Evolutionary conservation across 2,888 invertebrate species (phyloP).

Genomic region (Pogonocherus hispidulus): DNA sequence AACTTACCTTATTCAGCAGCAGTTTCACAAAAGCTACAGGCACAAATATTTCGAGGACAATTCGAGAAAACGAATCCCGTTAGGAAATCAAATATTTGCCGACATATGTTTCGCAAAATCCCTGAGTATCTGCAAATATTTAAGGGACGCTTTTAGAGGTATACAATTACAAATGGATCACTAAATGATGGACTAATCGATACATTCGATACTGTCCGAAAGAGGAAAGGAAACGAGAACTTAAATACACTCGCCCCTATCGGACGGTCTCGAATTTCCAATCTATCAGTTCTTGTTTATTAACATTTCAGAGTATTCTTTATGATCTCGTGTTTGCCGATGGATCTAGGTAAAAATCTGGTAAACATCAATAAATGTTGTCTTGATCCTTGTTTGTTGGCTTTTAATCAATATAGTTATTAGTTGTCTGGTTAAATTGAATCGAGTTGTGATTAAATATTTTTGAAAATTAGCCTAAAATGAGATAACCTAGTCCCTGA

Average conservation of each 20-base stretch:
- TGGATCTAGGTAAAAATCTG: neutral
- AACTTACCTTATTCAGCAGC: too few relatives aligned
- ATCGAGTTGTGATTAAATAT: too few relatives aligned
- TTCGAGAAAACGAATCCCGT: too few relatives aligned
- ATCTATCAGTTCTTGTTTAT: conserved; percentile 23
- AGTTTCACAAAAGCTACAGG: too few relatives aligned
- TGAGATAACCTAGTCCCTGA: too few relatives aligned
- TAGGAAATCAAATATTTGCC: conserved; percentile 51
- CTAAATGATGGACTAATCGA: conserved; percentile 40
- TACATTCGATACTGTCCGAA: conserved; percentile 34
- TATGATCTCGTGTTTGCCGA: neutral
- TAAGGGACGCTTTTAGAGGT: conserved; percentile 58
- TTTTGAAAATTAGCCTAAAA: too few relatives aligned
- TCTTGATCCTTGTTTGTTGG: neutral
- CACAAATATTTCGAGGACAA: too few relatives aligned
- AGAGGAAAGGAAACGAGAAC: conserved; percentile 26
- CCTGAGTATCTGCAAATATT: conserved; percentile 63
- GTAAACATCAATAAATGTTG: neutral
- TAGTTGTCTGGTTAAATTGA: neutral
- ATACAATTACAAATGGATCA: conserved; percentile 63
- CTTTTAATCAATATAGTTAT: neutral
- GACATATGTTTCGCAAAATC: conserved; percentile 55
- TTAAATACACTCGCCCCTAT: conserved; percentile 30
- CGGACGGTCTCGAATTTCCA: conserved; percentile 23
- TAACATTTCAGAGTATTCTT: neutral